Conservation (phyloP, 2,113 vertebrate species). For the Podilymbus podiceps region DNA sequence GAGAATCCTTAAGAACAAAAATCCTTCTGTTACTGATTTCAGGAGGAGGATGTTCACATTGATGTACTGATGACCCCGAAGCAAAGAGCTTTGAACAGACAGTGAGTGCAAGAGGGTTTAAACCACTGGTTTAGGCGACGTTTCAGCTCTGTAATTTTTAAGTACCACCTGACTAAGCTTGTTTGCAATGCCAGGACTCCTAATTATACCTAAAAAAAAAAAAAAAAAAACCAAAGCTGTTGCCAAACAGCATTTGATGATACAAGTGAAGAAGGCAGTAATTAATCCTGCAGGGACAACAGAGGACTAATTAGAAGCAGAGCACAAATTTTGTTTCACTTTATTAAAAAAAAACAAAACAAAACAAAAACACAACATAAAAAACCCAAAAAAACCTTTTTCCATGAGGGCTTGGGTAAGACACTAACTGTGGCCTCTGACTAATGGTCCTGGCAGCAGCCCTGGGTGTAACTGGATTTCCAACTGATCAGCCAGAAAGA, state of each 20-base stretch:
- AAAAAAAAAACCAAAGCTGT: neutral
- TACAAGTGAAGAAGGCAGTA: neutral
- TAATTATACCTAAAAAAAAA: neutral
- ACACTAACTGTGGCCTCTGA: neutral
- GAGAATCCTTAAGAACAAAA: neutral
- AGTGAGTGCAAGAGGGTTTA: neutral
- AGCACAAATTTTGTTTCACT: conserved; percentile 21
- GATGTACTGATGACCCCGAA: neutral
- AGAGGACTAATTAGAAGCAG: conserved; percentile 44
- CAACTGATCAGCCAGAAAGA: neutral
- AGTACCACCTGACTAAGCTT: neutral
- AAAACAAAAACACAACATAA: too few relatives aligned
- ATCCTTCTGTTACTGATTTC: neutral
- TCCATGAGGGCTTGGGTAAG: neutral
- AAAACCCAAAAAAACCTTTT: neutral
- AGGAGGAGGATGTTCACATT: neutral
- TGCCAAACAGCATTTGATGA: conserved; percentile 46
- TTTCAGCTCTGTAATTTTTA: neutral
- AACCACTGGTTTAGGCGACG: neutral
- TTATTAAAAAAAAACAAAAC: neutral
- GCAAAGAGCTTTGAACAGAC: neutral
- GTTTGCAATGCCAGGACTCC: neutral
- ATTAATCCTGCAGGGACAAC: conserved; percentile 63
- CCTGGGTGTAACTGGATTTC: neutral
- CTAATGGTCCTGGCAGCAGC: neutral